Evolutionary conservation across 2,113 vertebrate genomes (phyloP), one percentile per base, ranked within the genome.

Genomic region (Polyodon spathula): DNA sequence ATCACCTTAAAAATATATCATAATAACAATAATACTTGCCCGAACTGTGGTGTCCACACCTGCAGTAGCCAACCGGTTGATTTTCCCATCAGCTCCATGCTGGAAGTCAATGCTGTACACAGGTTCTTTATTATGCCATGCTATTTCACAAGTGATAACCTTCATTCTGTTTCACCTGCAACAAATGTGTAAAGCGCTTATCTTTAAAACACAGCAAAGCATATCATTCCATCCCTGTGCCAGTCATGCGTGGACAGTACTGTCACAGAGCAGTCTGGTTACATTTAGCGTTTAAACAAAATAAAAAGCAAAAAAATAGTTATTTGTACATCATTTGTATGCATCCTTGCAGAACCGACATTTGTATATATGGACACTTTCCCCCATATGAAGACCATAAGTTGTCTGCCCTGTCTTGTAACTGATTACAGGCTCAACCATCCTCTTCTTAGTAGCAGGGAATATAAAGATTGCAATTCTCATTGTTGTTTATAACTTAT

Each of bases 81-180:
- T 73, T 60, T 78, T 86, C 56, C 87, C 85, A 1, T 91, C 87
- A 0, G 80, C 38, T n/a, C 83, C 84, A 4, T 84, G 91, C 66
- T 97, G 96, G 75, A 99, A 97, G 66, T 99, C 96, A 70, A 99
- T 71, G 73, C 96, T 97, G 82, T 97, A 99, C 14, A 99, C 89
- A 0, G 96, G 96, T 71, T 98, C 94, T 68, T 96, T 97, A 66
- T 98, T 98, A 63, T 99, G 96, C 96, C 96, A 99, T 0, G 89
- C 93, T 16, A 99, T 98, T 58, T 98, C 95, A 76, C 94, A 95
- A 0, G 96, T 99, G 68, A 95, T 89, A 53, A 99, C 90, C 76
- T 98, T 99, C 96, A 99, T 99, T 42, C 66, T 79, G 56, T 9
- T 27, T 8, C 53, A 54, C 37, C 54, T 41, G 59, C 11, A 56